Base-by-base conservation (phyloP, 1,140 invertebrate genomes). In the Drosophila mauritiana region DNA sequence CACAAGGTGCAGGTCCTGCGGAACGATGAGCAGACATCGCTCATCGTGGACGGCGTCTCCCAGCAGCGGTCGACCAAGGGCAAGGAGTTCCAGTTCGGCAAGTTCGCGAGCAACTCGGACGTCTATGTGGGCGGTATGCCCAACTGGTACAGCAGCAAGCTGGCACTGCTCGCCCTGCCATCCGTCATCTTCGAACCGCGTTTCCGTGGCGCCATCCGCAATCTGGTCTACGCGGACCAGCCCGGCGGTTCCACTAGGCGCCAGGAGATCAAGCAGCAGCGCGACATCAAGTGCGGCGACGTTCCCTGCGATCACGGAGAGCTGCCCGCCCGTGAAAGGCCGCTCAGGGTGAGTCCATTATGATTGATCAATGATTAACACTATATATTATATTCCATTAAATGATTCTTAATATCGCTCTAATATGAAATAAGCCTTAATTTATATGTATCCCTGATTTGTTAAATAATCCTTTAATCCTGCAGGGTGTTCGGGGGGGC, bases 91-190 rank as follows among this genome's bases (percentile, higher is more conserved):
- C 94, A 95, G 63, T 97, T 98, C 91, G 97, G 97, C 3, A 95
- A 96, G 81, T 95, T 97, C 74, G 93, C 94, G 1, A 96, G 95
- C 45, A 98, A 98, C 92, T 98, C 97, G 5, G 97, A 97, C 92
- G 96, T 98, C 25, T 98, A 97, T 92, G 94, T 99, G 48, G 98
- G 98, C 7, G 98, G 97, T 8, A 96, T 98, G 94, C 98, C 98
- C 15, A 94, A 95, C 59, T 97, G 95, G 95, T 98, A 97, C 91
- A 96, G 96, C 88, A 96, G 95, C 76, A 97, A 97, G 92, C 92
- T 98, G 69, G 96, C 96, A 1, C 93, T 96, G 46, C 93, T 98
- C 42, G 96, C 97, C 0, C 88, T 98, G 45, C 97, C 97, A 1
- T 97, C 96, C 77, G 97, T 97, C 51, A 97, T 97, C 58, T 98